Conservation (phyloP, 2,797 vertebrate genomes). For the Pelodytes ibericus region DNA sequence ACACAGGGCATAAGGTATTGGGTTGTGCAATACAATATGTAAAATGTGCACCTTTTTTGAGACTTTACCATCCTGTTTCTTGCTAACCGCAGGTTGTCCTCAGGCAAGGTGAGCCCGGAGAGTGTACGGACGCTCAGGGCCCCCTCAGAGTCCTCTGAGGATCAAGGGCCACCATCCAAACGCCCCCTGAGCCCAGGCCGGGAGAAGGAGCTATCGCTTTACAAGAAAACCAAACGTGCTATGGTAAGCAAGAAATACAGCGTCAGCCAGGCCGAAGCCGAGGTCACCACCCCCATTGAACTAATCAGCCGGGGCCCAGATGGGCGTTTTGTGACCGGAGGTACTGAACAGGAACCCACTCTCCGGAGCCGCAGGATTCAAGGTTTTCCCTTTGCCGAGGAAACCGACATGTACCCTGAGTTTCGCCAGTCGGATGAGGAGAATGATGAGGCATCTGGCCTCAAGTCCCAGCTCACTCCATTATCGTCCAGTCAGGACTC, state of each 20-base stretch:
- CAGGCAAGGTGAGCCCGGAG: conserved; percentile 98
- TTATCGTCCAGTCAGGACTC: conserved; percentile 98
- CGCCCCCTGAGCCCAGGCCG: conserved; percentile 90
- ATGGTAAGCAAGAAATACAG: conserved; percentile 98
- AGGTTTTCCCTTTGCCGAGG: conserved; percentile 97
- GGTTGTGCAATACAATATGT: too few species aligned
- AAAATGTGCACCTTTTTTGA: too few species aligned
- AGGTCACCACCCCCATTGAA: conserved; percentile 96
- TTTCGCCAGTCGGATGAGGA: conserved; percentile 98
- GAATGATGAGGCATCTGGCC: conserved; percentile 91
- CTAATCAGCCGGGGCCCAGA: conserved; percentile 96
- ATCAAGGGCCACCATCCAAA: conserved; percentile 88
- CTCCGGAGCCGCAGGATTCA: conserved; percentile 89
- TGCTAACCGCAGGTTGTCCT: conserved; percentile 84
- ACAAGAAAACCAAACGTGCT: conserved; percentile 98
- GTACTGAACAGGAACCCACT: conserved; percentile 82
- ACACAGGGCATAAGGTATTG: too few species aligned
- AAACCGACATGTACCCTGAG: conserved; percentile 98
- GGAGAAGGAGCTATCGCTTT: conserved; percentile 95
- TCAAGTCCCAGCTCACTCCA: conserved; percentile 94
- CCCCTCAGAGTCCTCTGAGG: conserved; percentile 91
- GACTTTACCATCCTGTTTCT: too few species aligned
- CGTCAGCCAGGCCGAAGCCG: conserved; percentile 93
- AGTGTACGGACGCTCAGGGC: conserved; percentile 86
- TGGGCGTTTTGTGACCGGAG: conserved; percentile 93